A percentile compares a stretch with the other conserved stretches of the same genome.
Conservation (phyloP, 2,797 vertebrate species). For the Catamblyrhynchus diadema region DNA sequence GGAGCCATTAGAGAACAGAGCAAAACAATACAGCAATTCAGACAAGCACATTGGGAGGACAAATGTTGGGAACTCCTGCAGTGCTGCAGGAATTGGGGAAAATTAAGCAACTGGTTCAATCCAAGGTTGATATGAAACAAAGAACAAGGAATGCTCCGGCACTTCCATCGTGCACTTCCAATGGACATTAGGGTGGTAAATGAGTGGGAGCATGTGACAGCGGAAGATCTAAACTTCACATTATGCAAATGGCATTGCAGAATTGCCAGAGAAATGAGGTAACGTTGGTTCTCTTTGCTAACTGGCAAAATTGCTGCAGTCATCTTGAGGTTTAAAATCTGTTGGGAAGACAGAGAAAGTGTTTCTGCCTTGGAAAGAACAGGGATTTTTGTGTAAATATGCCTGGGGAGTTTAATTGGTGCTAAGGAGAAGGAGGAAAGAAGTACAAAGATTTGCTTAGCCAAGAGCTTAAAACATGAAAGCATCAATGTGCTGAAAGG, state of each 20-base stretch:
- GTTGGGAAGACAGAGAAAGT: not conserved
- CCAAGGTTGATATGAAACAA: not conserved
- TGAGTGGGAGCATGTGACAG: not conserved
- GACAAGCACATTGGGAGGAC: not conserved
- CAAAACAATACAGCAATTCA: not conserved
- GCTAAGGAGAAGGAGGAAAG: not conserved
- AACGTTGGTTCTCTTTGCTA: not conserved
- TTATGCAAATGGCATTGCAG: constrained; percentile 11
- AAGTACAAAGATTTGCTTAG: not conserved
- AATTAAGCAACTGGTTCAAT: constrained; percentile 35
- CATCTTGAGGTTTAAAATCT: not conserved
- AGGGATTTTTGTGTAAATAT: not conserved
- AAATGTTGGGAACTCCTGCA: not conserved
- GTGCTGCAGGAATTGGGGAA: not conserved
- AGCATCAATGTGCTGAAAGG: not conserved
- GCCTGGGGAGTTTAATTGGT: not conserved
- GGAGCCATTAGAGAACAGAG: not conserved
- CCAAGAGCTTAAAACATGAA: not conserved
- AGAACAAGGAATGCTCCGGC: not conserved
- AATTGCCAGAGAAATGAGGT: not conserved
- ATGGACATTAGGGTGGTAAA: not conserved
- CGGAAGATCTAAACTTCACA: not conserved
- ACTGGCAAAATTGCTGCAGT: not conserved
- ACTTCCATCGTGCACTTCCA: not conserved
- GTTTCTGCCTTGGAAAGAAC: not conserved